A percentile compares a stretch with the other conserved stretches of the same genome.
These are phyloP conservation scores for Sylvietta virens DNA, from an alignment of 2,113 vertebrate genomes.

Conservation along the genomic window DNA sequence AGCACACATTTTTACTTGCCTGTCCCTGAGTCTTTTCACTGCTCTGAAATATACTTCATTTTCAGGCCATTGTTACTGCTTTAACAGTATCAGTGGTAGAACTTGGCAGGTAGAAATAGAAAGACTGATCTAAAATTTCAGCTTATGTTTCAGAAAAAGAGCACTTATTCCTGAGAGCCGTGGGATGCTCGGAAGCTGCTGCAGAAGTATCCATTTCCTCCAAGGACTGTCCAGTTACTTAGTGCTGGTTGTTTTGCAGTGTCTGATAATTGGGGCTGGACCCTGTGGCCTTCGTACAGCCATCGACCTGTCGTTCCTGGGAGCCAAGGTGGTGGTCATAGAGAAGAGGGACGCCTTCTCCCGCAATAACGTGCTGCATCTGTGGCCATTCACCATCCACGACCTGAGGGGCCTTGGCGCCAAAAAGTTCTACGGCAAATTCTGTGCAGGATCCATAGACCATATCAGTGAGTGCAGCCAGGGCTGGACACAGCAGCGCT, in stretches of 20 bases:
- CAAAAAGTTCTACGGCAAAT: slow-evolving; percentile 98
- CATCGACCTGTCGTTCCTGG: slow-evolving; percentile 91
- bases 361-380: slow-evolving; percentile 93
- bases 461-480: slow-evolving; percentile 90
- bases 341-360: slow-evolving; percentile 98
- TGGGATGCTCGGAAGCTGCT: neutral
- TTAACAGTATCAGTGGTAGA: neutral
- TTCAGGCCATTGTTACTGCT: neutral
- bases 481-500: neutral
- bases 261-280: slow-evolving; percentile 97
- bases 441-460: slow-evolving; percentile 97
- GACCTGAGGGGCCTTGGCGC: slow-evolving; percentile 93
- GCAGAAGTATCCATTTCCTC: neutral
- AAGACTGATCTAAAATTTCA: neutral
- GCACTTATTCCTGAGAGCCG: accelerated
- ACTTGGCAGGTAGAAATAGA: neutral
- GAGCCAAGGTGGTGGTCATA: slow-evolving; percentile 94
- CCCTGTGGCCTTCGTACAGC: slow-evolving; percentile 95
- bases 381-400: slow-evolving; percentile 98
- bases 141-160: neutral
- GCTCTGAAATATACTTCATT: neutral
- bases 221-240: neutral
- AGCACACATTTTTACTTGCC: neutral
- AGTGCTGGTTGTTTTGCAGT: slow-evolving; percentile 73
- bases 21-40: neutral